Evolutionary conservation across 2,888 invertebrate genomes (phyloP).

Genomic region (Pristionchus entomophagus): DNA sequence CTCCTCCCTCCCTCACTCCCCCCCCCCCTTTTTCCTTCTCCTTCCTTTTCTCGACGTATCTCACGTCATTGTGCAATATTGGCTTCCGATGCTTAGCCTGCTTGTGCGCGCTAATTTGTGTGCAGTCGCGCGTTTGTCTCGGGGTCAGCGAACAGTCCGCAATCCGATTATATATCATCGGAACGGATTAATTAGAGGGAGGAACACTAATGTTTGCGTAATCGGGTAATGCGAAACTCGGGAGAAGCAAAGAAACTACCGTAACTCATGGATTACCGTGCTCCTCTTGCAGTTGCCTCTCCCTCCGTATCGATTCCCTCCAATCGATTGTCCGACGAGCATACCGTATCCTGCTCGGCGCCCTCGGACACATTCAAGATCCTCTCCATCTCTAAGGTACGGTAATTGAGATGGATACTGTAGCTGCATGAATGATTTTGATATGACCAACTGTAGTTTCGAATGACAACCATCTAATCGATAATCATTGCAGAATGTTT

Average conservation of each 20-base stretch:
- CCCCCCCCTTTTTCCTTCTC: background rate
- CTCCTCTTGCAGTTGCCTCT: background rate
- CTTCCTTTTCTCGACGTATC: background rate
- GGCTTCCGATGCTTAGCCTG: background rate
- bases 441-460: background rate
- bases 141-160: slow-evolving; percentile 21
- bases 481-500: slow-evolving; percentile 8
- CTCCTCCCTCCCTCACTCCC: background rate
- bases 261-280: background rate
- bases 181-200: slow-evolving; percentile 39
- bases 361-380: slow-evolving; percentile 48
- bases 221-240: slow-evolving; percentile 1
- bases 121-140: background rate
- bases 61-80: slow-evolving; percentile 37
- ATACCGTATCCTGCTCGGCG: slow-evolving; percentile 19
- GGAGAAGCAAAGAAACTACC: background rate
- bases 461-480: background rate
- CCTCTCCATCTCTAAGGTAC: slow-evolving; percentile 41
- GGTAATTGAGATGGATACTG: background rate
- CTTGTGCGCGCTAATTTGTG: background rate
- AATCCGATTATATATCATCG: slow-evolving; percentile 22
- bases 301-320: background rate
- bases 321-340: background rate
- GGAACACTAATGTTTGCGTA: background rate
- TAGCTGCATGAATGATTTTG: background rate